Evolutionary conservation across 2,113 vertebrate genomes (phyloP), one percentile per base, ranked within the genome.

Genomic region (Fukomys damarensis): DNA sequence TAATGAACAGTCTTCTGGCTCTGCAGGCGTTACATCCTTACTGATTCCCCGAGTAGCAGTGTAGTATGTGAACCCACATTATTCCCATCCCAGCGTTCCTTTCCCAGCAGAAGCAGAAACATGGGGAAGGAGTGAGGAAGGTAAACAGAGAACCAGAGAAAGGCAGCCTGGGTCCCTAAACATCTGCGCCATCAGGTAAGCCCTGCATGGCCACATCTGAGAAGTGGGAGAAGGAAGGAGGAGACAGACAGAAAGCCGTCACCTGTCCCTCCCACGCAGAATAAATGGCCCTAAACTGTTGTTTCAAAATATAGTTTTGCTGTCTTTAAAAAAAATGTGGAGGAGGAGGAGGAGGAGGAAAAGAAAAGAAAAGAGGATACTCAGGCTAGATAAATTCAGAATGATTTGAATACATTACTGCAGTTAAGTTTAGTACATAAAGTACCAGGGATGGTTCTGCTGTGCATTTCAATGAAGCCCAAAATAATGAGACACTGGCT

Each of bases 351-450:
- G 68, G 0, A 68, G 30, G 90, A 58, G 54, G 20, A 52, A 84
- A 84, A 82, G 86, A 91, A 91, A 94, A 86, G 93, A 84, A 82
- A 91, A 91, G 93, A 94, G 89, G 93, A 82, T 70, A 77, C 96
- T 96, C 76, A 56, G 94, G 88, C 97, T 96, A 94, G 97, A 77
- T 81, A 95, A 90, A 95, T 93, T 90, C 98, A 96, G 91, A 97
- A 96, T 54, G 96, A 97, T 91, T 84, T 96, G 89, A 97, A 98
- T 97, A 97, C 63, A 97, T 97, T 97, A 91, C 96, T 43, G 90
- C 83, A 88, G 98, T 97, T 97, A 96, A 97, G 97, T 98, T 98
- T 97, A 98, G 98, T 96, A 81, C 96, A 70, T 86, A 89, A 96
- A 96, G 97, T 94, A 88, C 97, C 52, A 7, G 92, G 96, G 95